Evolutionary conservation across 2,797 vertebrate genomes (phyloP), one percentile per base, ranked within the genome.

Genomic region (Heterohyrax brucei): DNA sequence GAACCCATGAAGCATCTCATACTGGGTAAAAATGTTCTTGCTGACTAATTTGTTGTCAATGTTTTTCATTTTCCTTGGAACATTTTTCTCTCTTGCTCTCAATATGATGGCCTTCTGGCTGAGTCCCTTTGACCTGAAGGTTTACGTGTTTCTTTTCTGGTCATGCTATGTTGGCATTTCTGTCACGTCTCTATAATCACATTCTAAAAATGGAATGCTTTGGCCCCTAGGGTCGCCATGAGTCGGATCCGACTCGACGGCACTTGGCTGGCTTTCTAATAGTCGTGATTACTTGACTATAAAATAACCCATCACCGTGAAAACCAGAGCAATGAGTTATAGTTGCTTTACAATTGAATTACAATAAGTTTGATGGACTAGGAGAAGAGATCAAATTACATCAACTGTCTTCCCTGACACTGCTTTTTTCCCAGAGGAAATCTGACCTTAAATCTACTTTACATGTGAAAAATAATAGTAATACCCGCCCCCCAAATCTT

Each of bases 81-180:
- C 82, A 90, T 83, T 97, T 98, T 96, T 89, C 93, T 98, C 94
- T 98, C 95, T 98, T 97, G 83, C 85, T 97, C 94, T 91, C 95
- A 97, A 89, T 98, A 96, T 97, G 97, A 98, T 97, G 97, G 95
- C 98, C 84, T 97, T 96, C 96, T 97, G 96, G 96, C 95, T 97
- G 97, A 98, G 30, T 84, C 24, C 97, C 98, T 98, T 98, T 98
- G 98, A 98, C 98, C 97, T 98, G 92, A 95, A 97, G 98, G 78
- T 98, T 96, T 95, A 81, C 83, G 87, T 97, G 81, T 95, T 96
- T 96, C 94, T 96, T 95, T 92, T 73, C 39, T 76, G 94, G 85
- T 84, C 91, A 94, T 95, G 93, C 95, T 95, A 93, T 85, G 91
- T 89, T 97, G 95, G 93, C 95, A 97, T 95, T 95, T 91, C 95